Conservation (phyloP, 2,113 vertebrate species). For the Hemibagrus wyckioides region DNA sequence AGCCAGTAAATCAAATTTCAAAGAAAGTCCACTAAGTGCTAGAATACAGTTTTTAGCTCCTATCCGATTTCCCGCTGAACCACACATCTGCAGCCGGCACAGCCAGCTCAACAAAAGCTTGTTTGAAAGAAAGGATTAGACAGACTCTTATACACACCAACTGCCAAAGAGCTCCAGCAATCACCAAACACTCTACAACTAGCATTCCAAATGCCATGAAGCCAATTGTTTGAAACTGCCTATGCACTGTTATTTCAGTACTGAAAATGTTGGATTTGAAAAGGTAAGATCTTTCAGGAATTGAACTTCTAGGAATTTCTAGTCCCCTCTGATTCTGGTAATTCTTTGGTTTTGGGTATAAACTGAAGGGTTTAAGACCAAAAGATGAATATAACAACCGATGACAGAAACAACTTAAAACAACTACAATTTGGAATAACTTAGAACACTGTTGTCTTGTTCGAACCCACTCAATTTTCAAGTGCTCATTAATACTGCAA, state of each 20-base stretch:
- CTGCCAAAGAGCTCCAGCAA: background rate
- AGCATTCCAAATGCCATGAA: background rate
- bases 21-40: constrained; percentile 13
- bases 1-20: constrained; percentile 37
- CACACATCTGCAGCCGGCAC: background rate
- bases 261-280: background rate
- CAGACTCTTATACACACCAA: background rate
- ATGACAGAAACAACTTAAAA: no score
- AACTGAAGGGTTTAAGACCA: no score
- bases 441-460: no score
- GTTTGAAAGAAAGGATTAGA: constrained; percentile 2
- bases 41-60: constrained; percentile 13
- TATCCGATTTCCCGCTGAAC: background rate
- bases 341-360: no score
- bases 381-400: no score
- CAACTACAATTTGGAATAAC: no score
- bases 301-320: no score
- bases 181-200: background rate
- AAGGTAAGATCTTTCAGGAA: background rate
- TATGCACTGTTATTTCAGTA: background rate
- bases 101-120: background rate
- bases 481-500: no score
- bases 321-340: no score
- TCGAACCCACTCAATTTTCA: no score
- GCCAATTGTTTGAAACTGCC: no score